Evolutionary conservation across 2,113 vertebrate genomes (phyloP).

Genomic region (Siniperca chuatsi): DNA sequence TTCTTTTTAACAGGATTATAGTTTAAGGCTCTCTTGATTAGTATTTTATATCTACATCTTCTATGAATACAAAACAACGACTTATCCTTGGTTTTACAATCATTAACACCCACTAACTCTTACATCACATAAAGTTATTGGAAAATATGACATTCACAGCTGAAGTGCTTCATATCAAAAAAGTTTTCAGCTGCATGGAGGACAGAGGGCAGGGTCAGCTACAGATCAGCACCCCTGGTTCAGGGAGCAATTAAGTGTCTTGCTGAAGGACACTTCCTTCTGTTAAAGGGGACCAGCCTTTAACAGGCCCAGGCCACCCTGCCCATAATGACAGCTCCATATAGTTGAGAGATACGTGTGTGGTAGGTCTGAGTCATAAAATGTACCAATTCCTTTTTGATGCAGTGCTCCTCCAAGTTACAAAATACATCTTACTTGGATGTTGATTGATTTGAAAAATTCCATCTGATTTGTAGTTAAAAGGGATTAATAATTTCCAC

Average conservation of each 20-base stretch:
- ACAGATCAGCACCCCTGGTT: not conserved
- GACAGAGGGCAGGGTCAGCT: not conserved
- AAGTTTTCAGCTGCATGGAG: constrained; percentile 5
- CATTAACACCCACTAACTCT: constrained; percentile 1
- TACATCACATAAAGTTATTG: not conserved
- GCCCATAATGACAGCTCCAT: not conserved
- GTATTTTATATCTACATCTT: not conserved
- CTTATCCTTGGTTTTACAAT: not conserved
- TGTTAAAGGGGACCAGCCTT: not conserved
- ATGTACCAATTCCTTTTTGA: not conserved
- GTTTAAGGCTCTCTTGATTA: not conserved
- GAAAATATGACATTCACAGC: not conserved
- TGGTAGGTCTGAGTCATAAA: not conserved
- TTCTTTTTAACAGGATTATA: not conserved
- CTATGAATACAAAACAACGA: not conserved
- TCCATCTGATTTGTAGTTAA: constrained; percentile 65
- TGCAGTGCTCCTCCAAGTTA: not conserved
- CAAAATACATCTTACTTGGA: constrained; percentile 53
- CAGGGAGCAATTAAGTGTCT: constrained; percentile 15
- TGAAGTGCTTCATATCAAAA: not conserved
- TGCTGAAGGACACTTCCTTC: constrained; percentile 28
- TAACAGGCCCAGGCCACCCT: too few species aligned
- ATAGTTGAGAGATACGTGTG: not conserved
- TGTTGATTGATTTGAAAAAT: constrained; percentile 60
- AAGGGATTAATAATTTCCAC: constrained; percentile 74